These are phyloP conservation scores for Trachelipus rathkii DNA, from an alignment of 1,140 invertebrate genomes.

Conservation along the genomic window DNA sequence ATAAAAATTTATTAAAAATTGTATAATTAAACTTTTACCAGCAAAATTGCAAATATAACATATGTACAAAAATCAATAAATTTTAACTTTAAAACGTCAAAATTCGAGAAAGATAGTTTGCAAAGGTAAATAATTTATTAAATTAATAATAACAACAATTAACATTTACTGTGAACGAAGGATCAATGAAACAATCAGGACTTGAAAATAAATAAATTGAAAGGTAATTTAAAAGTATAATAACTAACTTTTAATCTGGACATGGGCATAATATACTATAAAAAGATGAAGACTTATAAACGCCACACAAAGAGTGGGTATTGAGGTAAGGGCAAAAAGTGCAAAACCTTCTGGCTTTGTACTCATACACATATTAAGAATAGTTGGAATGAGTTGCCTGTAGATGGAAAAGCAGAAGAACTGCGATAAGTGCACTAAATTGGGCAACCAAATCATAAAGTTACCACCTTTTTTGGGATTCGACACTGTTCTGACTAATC, in stretches of 20 bases:
- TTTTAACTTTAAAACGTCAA: too few relatives aligned
- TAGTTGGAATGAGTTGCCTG: constrained; percentile 36
- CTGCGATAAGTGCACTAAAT: constrained; percentile 66
- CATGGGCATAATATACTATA: constrained; percentile 24
- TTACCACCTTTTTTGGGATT: constrained; percentile 87
- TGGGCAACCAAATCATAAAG: constrained; percentile 72
- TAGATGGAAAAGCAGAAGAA: constrained; percentile 58
- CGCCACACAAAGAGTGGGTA: constrained; percentile 34
- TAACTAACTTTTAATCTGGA: neutral
- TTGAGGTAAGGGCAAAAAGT: constrained; percentile 34
- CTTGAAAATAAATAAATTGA: too few relatives aligned
- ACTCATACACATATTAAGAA: constrained; percentile 32
- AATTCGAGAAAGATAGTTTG: too few relatives aligned
- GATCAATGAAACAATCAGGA: too few relatives aligned
- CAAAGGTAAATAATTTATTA: too few relatives aligned
- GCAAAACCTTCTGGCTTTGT: constrained; percentile 33
- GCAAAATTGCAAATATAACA: too few relatives aligned
- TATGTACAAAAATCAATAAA: too few relatives aligned
- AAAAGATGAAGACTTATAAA: constrained; percentile 30
- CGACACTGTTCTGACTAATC: constrained; percentile 79
- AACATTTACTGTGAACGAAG: too few relatives aligned
- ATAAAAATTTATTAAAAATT: too few relatives aligned
- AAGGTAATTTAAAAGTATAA: too few relatives aligned
- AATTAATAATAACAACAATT: too few relatives aligned
- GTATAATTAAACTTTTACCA: too few relatives aligned